Evolutionary conservation across 2,888 invertebrate species (phyloP).

Genomic region (Colletes collaris): DNA sequence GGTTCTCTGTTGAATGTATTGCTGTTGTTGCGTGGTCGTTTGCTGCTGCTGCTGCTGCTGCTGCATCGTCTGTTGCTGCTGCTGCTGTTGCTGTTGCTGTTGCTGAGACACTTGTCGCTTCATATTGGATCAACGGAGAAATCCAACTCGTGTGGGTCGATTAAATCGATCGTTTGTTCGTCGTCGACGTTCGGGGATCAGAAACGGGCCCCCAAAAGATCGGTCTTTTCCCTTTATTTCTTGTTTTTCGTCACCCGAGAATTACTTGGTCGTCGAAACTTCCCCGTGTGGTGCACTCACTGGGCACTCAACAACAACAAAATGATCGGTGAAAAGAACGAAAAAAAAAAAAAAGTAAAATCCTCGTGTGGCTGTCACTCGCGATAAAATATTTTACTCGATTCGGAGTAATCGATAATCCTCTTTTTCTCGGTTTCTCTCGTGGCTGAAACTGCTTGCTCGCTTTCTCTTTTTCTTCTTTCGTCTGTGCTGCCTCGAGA

Average conservation of each 20-base stretch:
- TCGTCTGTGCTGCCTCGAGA: slow-evolving; percentile 60
- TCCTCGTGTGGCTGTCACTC: slow-evolving; percentile 52
- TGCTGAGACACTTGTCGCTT: slow-evolving; percentile 87
- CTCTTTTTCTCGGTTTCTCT: slow-evolving; percentile 43
- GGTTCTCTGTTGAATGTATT: slow-evolving; percentile 86
- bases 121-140: slow-evolving; percentile 85
- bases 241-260: slow-evolving; percentile 22
- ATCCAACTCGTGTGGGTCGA: slow-evolving; percentile 63
- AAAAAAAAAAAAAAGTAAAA: background rate
- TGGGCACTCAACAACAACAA: slow-evolving; percentile 59
- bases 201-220: background rate
- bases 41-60: slow-evolving; percentile 81
- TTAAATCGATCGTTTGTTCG: slow-evolving; percentile 18
- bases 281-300: slow-evolving; percentile 44
- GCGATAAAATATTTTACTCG: slow-evolving; percentile 35
- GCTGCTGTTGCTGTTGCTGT: slow-evolving; percentile 81
- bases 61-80: slow-evolving; percentile 76
- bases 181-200: slow-evolving; percentile 31
- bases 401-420: slow-evolving; percentile 34
- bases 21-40: slow-evolving; percentile 81
- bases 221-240: background rate
- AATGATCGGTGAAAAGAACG: background rate
- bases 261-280: slow-evolving; percentile 30
- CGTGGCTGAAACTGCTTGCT: background rate
- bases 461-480: slow-evolving; percentile 51